Conservation (phyloP, 2,113 vertebrate genomes). For the Eira barbara region DNA sequence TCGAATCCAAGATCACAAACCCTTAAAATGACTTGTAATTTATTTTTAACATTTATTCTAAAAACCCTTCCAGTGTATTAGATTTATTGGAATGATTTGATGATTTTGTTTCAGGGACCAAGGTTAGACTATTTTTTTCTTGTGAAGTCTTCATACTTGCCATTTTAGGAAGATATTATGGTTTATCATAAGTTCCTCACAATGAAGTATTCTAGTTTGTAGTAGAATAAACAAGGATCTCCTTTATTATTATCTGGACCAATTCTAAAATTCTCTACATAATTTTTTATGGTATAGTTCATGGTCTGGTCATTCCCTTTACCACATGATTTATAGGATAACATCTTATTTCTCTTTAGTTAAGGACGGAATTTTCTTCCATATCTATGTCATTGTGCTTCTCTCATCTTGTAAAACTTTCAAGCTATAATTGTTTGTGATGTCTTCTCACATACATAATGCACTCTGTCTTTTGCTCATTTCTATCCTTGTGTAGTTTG, state of each 20-base stretch:
- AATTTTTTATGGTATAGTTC: slow-evolving; percentile 29
- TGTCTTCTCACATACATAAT: not conserved
- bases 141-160: not conserved
- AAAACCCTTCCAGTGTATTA: slow-evolving; percentile 10
- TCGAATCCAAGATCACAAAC: not conserved
- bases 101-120: slow-evolving; percentile 17
- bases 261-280: not conserved
- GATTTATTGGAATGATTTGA: slow-evolving; percentile 33
- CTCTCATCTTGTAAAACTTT: not conserved
- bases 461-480: not conserved
- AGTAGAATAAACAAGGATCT: not conserved
- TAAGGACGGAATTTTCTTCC: slow-evolving; percentile 2
- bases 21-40: not conserved
- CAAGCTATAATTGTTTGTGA: not conserved
- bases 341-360: slow-evolving; percentile 19
- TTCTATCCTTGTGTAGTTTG: not conserved
- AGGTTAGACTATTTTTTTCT: slow-evolving; percentile 24
- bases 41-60: not conserved
- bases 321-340: slow-evolving; percentile 20
- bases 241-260: not conserved
- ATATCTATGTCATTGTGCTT: slow-evolving; percentile 18
- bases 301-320: not conserved
- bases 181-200: not conserved
- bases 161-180: slow-evolving; percentile 19
- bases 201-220: not conserved